Percentiles rank a stretch among this genome's conserved stretches.
phyloP scores from a whole-genome alignment of 1,140 invertebrate genomes.

The Lethrus apterus region DNA sequence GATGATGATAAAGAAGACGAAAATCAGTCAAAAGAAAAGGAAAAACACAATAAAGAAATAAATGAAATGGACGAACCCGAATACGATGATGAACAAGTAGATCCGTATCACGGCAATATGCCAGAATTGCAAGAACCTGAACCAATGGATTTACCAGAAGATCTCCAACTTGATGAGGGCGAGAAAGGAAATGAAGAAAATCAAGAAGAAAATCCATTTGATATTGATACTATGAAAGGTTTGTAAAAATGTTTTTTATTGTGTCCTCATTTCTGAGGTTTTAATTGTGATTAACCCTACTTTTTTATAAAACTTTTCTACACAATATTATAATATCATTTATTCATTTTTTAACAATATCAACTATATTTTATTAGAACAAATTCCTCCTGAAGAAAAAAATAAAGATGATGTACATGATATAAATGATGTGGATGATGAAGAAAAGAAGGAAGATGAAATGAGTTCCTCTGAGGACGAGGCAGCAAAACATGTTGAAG shows the following conservation, averaged over 20 bases:
- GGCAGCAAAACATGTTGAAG: constrained; percentile 28
- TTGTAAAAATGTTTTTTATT: background rate
- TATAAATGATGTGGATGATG: constrained; percentile 33
- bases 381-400: constrained; percentile 28
- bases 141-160: constrained; percentile 78
- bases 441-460: constrained; percentile 34
- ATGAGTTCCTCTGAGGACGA: too few species aligned
- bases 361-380: constrained; percentile 17
- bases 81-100: constrained; percentile 73
- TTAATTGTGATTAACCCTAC: too few species aligned
- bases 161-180: constrained; percentile 75
- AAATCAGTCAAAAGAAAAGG: constrained; percentile 44
- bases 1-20: constrained; percentile 46
- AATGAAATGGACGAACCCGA: constrained; percentile 74
- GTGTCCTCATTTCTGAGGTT: too few species aligned
- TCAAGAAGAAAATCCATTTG: constrained; percentile 71
- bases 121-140: constrained; percentile 70
- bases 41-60: constrained; percentile 51
- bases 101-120: constrained; percentile 77
- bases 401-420: constrained; percentile 43
- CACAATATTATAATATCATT: too few species aligned
- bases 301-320: too few species aligned
- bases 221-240: constrained; percentile 70
- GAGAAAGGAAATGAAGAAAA: constrained; percentile 50
- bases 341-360: too few species aligned